Evolutionary conservation across 2,113 vertebrate species (phyloP).

Genomic region (Tauraco erythrolophus): DNA sequence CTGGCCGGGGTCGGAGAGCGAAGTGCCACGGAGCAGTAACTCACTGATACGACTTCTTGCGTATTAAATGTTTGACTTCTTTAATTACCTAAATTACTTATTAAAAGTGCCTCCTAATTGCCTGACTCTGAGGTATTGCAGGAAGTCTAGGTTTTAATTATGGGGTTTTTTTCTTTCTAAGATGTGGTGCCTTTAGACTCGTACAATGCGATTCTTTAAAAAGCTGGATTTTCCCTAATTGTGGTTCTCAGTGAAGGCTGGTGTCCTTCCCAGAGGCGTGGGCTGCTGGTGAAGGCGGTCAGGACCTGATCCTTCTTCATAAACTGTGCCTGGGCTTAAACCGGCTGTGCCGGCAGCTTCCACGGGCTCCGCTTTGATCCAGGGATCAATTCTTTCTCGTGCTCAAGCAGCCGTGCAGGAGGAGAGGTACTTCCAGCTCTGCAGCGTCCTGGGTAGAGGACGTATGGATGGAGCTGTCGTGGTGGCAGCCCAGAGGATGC

Average conservation of each 20-base stretch:
- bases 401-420: not conserved
- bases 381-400: fast-evolving
- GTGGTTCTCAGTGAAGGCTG: not conserved
- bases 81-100: constrained; percentile 55
- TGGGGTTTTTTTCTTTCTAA: constrained; percentile 8
- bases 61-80: not conserved
- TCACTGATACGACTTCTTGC: not conserved
- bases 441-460: not conserved
- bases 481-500: not conserved
- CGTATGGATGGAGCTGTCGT: fast-evolving
- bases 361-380: fast-evolving
- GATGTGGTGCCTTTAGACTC: not conserved
- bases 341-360: not conserved
- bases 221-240: not conserved
- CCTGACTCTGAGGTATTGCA: not conserved
- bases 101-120: constrained; percentile 52
- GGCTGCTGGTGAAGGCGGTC: not conserved
- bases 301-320: not conserved
- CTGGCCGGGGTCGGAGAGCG: not conserved
- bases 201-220: not conserved
- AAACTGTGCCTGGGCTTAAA: not conserved
- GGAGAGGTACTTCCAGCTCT: not conserved
- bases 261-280: not conserved
- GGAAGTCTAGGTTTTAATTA: constrained; percentile 55
- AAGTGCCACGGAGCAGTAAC: not conserved